Evolutionary conservation across 2,797 vertebrate species (phyloP).

Genomic region (Hydrolagus colliei): DNA sequence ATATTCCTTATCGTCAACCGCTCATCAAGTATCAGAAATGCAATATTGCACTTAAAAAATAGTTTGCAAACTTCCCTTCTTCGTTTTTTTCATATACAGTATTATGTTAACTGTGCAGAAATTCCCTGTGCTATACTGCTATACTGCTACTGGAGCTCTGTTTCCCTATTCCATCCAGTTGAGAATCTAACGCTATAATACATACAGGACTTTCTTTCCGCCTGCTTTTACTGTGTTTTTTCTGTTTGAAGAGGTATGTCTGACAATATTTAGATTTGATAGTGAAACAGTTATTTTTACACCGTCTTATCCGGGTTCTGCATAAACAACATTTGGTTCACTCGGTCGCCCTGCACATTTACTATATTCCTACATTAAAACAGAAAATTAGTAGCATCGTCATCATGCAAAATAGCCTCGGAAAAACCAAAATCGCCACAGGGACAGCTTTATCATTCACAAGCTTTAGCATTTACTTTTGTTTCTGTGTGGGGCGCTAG

Average conservation of each 20-base stretch:
- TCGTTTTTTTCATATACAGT: not conserved
- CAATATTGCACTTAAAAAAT: not conserved
- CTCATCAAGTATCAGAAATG: not conserved
- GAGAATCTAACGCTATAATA: not conserved
- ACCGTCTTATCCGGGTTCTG: slow-evolving; percentile 52
- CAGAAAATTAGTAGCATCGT: slow-evolving; percentile 53
- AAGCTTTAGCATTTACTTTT: slow-evolving; percentile 39
- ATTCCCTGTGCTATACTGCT: not conserved
- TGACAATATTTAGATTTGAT: slow-evolving; percentile 43
- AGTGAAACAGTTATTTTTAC: slow-evolving; percentile 40
- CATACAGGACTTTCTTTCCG: slow-evolving; percentile 39
- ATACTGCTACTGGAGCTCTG: not conserved
- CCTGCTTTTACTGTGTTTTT: slow-evolving; percentile 57
- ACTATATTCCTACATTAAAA: slow-evolving; percentile 59
- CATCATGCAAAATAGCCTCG: slow-evolving; percentile 69
- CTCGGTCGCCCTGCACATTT: slow-evolving; percentile 56
- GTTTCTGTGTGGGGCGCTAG: slow-evolving; percentile 20
- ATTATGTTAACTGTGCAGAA: not conserved
- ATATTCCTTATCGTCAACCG: not conserved
- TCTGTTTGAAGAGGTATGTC: slow-evolving; percentile 61
- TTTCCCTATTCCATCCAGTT: not conserved
- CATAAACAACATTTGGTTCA: slow-evolving; percentile 60
- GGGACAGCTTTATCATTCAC: slow-evolving; percentile 52
- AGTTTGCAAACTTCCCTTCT: not conserved
- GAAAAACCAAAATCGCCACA: slow-evolving; percentile 56